Evolutionary conservation across 2,113 vertebrate species (phyloP).

Genomic region (Gambusia holbrooki): DNA sequence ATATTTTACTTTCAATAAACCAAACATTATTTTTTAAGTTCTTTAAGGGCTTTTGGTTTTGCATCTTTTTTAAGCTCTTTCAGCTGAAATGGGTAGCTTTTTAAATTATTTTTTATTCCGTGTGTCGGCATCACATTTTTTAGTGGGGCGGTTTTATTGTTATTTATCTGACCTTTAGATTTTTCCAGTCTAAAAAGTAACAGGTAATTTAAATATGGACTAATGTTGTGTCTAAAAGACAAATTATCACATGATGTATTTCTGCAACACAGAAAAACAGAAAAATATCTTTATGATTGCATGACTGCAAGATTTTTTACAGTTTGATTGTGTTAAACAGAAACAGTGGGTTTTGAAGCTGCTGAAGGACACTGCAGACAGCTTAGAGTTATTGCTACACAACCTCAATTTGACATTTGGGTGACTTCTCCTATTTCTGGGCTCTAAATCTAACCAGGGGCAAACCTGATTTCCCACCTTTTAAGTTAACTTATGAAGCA

Average conservation of each 20-base stretch:
- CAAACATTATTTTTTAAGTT: background rate
- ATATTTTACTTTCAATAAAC: background rate
- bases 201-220: too few relatives aligned
- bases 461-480: conserved; percentile 35
- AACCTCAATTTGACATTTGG: conserved; percentile 57
- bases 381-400: background rate
- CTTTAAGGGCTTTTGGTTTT: background rate
- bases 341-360: conserved; percentile 6
- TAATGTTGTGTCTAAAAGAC: too few relatives aligned
- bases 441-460: conserved; percentile 35
- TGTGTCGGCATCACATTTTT: too few relatives aligned
- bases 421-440: conserved; percentile 37
- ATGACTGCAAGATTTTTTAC: background rate
- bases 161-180: too few relatives aligned
- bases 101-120: too few relatives aligned
- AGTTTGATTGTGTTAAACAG: conserved; percentile 2
- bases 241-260: too few relatives aligned
- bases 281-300: too few relatives aligned
- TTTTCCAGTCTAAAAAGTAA: too few relatives aligned
- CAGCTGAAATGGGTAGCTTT: too few relatives aligned
- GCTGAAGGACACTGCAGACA: background rate
- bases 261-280: too few relatives aligned
- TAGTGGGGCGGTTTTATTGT: too few relatives aligned
- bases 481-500: conserved; percentile 46
- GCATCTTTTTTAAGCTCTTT: background rate